Percentiles rank a stretch among this genome's conserved stretches.
Conservation (phyloP, 2,113 vertebrate genomes). For the Crocuta crocuta region DNA sequence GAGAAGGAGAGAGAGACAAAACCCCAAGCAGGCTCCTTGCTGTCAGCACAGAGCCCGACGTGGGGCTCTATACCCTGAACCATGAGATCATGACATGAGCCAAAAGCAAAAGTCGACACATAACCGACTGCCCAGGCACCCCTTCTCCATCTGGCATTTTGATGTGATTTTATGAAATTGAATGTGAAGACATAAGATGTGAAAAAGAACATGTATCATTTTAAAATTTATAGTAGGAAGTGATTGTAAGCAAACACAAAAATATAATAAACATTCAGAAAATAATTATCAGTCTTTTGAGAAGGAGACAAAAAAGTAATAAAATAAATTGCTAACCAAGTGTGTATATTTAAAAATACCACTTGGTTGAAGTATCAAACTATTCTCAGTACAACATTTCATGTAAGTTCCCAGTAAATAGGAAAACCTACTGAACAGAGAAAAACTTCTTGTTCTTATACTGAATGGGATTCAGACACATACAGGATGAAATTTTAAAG, state of each 20-base stretch:
- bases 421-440: neutral
- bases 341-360: neutral
- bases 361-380: neutral
- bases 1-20: too few species aligned
- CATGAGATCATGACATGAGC: too few species aligned
- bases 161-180: neutral
- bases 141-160: neutral
- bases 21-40: too few species aligned
- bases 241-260: constrained; percentile 2
- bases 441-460: neutral
- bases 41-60: too few species aligned
- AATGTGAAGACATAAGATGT: neutral
- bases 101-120: too few species aligned
- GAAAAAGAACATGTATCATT: neutral
- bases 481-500: neutral
- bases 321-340: constrained; percentile 14
- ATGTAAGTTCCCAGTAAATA: neutral
- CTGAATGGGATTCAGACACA: neutral
- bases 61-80: too few species aligned
- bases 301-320: constrained; percentile 2
- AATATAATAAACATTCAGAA: neutral
- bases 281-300: neutral
- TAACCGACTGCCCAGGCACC: too few species aligned
- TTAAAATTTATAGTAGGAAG: constrained; percentile 20
- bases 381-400: neutral